Evolutionary conservation across 2,888 invertebrate species (phyloP).

Genomic region (Tinea pellionella): DNA sequence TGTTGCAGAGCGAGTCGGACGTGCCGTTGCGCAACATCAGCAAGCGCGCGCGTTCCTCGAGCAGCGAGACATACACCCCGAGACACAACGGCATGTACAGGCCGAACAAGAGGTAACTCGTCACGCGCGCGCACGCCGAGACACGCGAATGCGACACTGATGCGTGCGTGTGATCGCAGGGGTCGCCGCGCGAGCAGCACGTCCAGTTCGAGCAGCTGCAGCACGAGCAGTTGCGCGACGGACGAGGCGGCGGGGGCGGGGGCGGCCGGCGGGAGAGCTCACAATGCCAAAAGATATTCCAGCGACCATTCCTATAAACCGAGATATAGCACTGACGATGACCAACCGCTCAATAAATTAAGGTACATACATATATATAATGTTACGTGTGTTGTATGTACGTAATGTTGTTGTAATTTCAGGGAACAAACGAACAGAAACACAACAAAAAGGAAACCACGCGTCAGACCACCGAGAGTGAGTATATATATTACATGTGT

Average conservation of each 20-base stretch:
- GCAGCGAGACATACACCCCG: not conserved
- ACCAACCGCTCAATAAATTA: constrained; percentile 41
- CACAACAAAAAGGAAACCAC: not conserved
- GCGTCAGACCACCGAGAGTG: not conserved
- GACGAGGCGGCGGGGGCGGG: constrained; percentile 20
- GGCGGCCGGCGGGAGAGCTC: constrained; percentile 17
- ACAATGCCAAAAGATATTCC: constrained; percentile 48
- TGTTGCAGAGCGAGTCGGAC: not conserved
- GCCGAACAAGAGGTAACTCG: not conserved
- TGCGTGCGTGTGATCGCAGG: too few relatives aligned
- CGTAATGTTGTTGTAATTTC: not conserved
- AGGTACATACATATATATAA: too few relatives aligned
- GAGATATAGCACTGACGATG: constrained; percentile 48
- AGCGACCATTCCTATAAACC: constrained; percentile 57
- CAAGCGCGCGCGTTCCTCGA: not conserved
- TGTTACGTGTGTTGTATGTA: too few relatives aligned
- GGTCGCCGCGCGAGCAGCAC: constrained; percentile 14
- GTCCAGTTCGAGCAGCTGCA: constrained; percentile 28
- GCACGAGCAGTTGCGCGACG: constrained; percentile 20
- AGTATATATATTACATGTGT: not conserved
- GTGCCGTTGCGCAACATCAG: not conserved
- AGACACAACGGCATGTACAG: not conserved
- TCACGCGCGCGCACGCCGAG: too few relatives aligned
- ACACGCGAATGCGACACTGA: too few relatives aligned
- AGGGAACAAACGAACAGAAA: not conserved